Evolutionary conservation across 2,797 vertebrate genomes (phyloP), one percentile per base, ranked within the genome.

Genomic region (Sebastolobus altivelis): DNA sequence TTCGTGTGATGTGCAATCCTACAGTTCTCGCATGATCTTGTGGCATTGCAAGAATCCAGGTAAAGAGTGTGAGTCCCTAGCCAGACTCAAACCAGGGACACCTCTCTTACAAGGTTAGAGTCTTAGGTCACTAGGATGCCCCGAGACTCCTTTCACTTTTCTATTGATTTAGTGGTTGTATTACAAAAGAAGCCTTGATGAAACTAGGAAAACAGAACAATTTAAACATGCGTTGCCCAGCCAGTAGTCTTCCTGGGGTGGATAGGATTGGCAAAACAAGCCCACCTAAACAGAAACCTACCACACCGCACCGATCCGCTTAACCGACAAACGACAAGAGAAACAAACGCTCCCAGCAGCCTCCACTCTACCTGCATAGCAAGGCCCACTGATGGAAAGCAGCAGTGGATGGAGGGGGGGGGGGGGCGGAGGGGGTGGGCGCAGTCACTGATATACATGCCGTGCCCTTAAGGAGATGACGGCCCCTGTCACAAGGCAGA

Each of bases 381-480:
- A 52, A 88, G 29, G 56, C 82, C 92, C 94, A 84, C 93, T 97
- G 97, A 97, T 96, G 95, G 96, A 97, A 95, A 90, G 95, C 94
- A 92, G 93, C 93, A 93, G 96, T 91, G 81, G 94, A 67, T 60
- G 65, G 33, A 16, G 27, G 37, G 31, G 10, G 18, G 29, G 0
- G 2, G 12, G 29, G 2, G 10, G 22, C 4, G 13, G 33, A 20
- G 73, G 54, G 76, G 59, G 66, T 69, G 29, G 58, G 40, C 2
- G 94, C 95, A 95, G 96, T 96, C 96, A 95, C 97, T 94, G 95
- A 97, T 98, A 97, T 97, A 97, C 97, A 97, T 92, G 96, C 96
- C 94, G 96, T 97, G 97, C 97, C 98, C 98, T 99, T 99, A 99
- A 98, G 96, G 97, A 97, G 97, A 97, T 97, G 98, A 98, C 97